These are phyloP conservation scores for Myripristis jacobus DNA, from an alignment of 2,797 vertebrate species.

Conservation along the genomic window DNA sequence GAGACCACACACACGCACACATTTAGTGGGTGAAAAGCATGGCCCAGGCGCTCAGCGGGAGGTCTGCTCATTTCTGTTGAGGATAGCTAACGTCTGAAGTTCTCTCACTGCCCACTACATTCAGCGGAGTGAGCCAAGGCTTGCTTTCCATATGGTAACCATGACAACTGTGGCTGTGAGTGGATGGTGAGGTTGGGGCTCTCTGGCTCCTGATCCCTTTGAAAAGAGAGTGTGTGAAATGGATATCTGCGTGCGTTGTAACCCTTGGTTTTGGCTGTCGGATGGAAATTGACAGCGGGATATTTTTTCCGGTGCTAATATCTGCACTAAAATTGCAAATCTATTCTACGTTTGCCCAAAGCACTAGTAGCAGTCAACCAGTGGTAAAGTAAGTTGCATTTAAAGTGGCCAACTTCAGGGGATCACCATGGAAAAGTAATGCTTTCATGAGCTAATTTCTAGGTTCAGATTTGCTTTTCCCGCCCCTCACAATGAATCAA, in stretches of 20 bases:
- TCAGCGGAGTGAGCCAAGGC: slow-evolving; percentile 52
- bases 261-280: slow-evolving; percentile 33
- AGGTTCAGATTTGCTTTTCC: slow-evolving; percentile 5
- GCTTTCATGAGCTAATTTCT: neutral
- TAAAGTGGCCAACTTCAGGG: slow-evolving; percentile 11
- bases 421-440: slow-evolving; percentile 16
- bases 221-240: slow-evolving; percentile 70
- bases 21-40: slow-evolving; percentile 68
- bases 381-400: neutral
- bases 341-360: neutral
- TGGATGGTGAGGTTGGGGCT: slow-evolving; percentile 68
- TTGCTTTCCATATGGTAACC: slow-evolving; percentile 77
- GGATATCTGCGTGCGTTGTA: slow-evolving; percentile 59
- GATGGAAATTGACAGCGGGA: slow-evolving; percentile 38
- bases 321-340: neutral
- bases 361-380: neutral
- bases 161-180: slow-evolving; percentile 79
- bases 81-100: slow-evolving; percentile 75
- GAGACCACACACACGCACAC: slow-evolving; percentile 76
- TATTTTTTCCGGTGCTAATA: neutral
- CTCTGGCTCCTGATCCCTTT: slow-evolving; percentile 73
- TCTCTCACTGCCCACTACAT: slow-evolving; percentile 76
- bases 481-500: slow-evolving; percentile 8
- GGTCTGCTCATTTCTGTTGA: slow-evolving; percentile 74
- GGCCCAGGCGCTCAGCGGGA: slow-evolving; percentile 59